phyloP scores from a whole-genome alignment of 2,113 vertebrate species.

The Setophaga coronata region DNA sequence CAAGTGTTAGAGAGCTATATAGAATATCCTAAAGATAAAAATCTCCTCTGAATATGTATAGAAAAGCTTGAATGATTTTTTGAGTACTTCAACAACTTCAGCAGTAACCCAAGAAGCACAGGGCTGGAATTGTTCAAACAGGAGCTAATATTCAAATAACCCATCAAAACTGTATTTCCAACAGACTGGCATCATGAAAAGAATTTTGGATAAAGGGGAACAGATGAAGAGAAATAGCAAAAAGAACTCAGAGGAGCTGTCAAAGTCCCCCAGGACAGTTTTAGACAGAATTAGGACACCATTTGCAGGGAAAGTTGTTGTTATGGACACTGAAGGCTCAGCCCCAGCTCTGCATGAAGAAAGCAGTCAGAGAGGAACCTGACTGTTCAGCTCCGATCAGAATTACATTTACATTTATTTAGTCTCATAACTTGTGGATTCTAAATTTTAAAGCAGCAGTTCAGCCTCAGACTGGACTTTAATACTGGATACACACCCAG shows the following conservation, averaged over 20 bases:
- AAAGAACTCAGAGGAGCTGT: constrained; percentile 58
- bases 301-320: constrained; percentile 52
- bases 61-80: neutral
- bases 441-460: neutral
- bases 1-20: neutral
- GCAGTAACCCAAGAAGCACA: constrained; percentile 22
- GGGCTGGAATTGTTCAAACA: constrained; percentile 5
- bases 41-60: constrained; percentile 22
- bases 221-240: constrained; percentile 58
- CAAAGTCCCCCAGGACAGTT: constrained; percentile 63
- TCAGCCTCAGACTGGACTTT: neutral
- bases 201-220: constrained; percentile 64
- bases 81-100: neutral
- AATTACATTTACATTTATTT: constrained; percentile 45
- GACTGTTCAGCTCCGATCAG: neutral
- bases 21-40: constrained; percentile 31
- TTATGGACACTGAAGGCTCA: constrained; percentile 63
- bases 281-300: constrained; percentile 70
- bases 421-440: neutral
- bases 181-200: constrained; percentile 48
- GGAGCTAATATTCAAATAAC: constrained; percentile 56
- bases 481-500: accelerated
- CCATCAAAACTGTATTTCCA: constrained; percentile 19
- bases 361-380: neutral
- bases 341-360: neutral